Conservation (phyloP, 2,888 invertebrate species). For the Nymphalis polychloros region DNA sequence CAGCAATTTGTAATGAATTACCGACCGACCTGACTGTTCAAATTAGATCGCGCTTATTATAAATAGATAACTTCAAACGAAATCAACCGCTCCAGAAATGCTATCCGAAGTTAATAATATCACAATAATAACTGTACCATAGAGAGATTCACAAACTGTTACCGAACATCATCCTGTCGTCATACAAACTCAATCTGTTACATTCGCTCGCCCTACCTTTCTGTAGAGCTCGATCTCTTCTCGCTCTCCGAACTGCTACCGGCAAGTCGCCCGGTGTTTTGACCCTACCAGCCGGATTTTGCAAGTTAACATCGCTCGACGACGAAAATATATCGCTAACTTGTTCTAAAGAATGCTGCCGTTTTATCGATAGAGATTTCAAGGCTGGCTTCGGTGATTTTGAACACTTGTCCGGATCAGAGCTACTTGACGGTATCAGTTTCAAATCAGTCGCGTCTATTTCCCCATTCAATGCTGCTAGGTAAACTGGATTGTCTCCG, state of each 20-base stretch:
- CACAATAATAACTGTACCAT: constrained; percentile 38
- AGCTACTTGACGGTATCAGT: constrained; percentile 36
- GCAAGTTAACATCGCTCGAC: constrained; percentile 84
- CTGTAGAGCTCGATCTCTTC: constrained; percentile 83
- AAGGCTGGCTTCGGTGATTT: constrained; percentile 60
- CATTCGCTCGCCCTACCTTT: constrained; percentile 74
- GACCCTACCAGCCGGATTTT: constrained; percentile 88
- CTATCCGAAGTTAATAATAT: constrained; percentile 39
- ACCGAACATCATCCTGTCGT: constrained; percentile 92
- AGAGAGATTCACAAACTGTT: constrained; percentile 65
- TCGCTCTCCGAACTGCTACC: constrained; percentile 87
- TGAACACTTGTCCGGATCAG: constrained; percentile 57
- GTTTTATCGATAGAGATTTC: constrained; percentile 64
- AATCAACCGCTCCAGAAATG: constrained; percentile 35
- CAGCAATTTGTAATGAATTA: no score
- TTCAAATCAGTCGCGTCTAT: constrained; percentile 59
- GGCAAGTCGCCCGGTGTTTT: constrained; percentile 92
- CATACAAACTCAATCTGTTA: constrained; percentile 91
- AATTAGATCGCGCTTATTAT: no score
- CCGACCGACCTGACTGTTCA: no score
- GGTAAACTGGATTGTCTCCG: constrained; percentile 72
- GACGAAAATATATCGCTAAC: constrained; percentile 88
- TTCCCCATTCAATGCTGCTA: constrained; percentile 71
- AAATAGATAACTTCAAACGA: background rate
- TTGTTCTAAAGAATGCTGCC: constrained; percentile 88